Conservation (phyloP, 2,113 vertebrate species). For the Guaruba guarouba region DNA sequence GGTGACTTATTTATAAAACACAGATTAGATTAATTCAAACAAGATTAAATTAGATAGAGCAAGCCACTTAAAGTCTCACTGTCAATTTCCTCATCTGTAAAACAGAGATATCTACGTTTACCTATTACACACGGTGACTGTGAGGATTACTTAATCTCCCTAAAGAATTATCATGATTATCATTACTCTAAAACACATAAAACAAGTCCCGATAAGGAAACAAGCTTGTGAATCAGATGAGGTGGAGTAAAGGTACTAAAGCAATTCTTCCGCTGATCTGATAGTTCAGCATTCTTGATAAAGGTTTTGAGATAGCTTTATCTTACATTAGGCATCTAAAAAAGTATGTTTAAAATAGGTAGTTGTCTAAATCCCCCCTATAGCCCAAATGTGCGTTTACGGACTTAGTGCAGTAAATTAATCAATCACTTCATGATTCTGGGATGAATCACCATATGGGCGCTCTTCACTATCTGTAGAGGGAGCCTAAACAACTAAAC, state of each 20-base stretch:
- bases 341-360: not conserved
- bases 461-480: conserved; percentile 9
- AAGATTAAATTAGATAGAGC: conserved; percentile 62
- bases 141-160: conserved; percentile 61
- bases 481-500: not conserved
- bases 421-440: not conserved
- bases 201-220: conserved; percentile 46
- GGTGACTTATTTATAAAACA: conserved; percentile 62
- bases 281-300: not conserved
- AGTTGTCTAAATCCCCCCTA: not conserved
- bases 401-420: not conserved
- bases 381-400: not conserved
- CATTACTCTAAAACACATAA: conserved; percentile 50
- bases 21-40: conserved; percentile 62
- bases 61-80: conserved; percentile 55
- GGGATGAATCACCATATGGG: not conserved
- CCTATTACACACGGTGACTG: conserved; percentile 9
- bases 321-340: not conserved
- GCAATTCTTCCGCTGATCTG: conserved; percentile 8
- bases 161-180: conserved; percentile 59
- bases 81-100: conserved; percentile 48
- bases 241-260: conserved; percentile 15
- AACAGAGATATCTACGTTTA: conserved; percentile 40
- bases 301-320: not conserved
- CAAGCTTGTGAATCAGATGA: conserved; percentile 24